These are phyloP conservation scores for Indri indri DNA, from an alignment of 2,113 vertebrate species.

Conservation along the genomic window DNA sequence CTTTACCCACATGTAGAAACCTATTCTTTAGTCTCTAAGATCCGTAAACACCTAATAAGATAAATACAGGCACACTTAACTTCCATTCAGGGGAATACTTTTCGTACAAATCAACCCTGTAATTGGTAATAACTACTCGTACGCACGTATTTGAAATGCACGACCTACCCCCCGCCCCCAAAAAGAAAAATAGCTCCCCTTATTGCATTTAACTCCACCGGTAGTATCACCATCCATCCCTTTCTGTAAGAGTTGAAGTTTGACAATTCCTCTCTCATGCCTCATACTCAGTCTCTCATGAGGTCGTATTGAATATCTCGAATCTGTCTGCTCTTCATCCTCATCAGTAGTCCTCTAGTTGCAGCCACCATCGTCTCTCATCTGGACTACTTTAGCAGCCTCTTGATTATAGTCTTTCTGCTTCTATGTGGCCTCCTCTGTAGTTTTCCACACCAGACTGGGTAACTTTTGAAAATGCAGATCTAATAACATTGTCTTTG, in stretches of 20 bases:
- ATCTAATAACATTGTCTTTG: not conserved
- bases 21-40: not conserved
- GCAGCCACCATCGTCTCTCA: not conserved
- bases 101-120: not conserved
- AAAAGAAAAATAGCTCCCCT: not conserved
- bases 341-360: not conserved
- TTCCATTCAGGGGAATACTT: not conserved
- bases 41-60: not conserved
- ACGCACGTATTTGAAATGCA: not conserved
- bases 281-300: not conserved
- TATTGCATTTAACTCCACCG: not conserved
- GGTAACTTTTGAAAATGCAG: conserved; percentile 5
- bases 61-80: not conserved
- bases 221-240: not conserved
- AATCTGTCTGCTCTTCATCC: not conserved
- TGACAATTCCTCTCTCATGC: not conserved
- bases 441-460: not conserved
- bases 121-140: not conserved
- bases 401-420: not conserved
- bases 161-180: not conserved
- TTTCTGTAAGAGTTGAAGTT: not conserved
- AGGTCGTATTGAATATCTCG: not conserved
- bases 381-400: not conserved
- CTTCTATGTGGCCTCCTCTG: not conserved
- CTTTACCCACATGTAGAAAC: not conserved